Base-by-base conservation (phyloP, 2,888 invertebrate species). In the Agriopis aurantiaria region DNA sequence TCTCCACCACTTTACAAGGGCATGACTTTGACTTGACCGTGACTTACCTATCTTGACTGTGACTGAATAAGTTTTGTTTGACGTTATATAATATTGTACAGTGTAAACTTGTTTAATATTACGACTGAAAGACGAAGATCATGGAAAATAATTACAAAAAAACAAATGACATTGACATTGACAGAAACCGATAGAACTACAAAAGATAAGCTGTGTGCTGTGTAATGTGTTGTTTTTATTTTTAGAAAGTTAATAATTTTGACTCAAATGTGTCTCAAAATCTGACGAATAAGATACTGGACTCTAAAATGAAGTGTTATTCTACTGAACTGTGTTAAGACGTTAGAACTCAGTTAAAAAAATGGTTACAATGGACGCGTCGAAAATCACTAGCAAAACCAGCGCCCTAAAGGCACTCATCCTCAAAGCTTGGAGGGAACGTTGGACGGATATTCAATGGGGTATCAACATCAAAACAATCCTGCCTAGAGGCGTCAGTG, bases 401-500 rank as follows among this genome's bases (percentile, higher is more conserved):
- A 97, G 97, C 88, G 96, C 97, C 69, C 88, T 97, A 59, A 97
- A 97, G 90, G 97, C 97, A 69, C 92, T 98, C 41, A 94, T 98
- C 77, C 91, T 98, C 68, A 95, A 96, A 87, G 99, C 99, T 59
- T 99, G 99, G 99, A 95, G 98, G 80, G 99, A 99, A 91, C 95
- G 99, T 72, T 99, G 99, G 99, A 97, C 97, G 1, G 99, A 99
- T 88, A 96, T 98, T 56, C 98, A 98, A 90, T 99, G 99, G 99
- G 98, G 98, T 51, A 98, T 98, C 78, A 98, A 98, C 84, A 98
- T 99, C 67, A 99, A 99, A 95, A 97, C 97, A n/a, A 97, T 97
- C 76, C 90, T 97, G 71, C 98, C 98, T 0, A 94, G 98, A 85
- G 98, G 98, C n/a, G 98, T 98, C 1, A 98, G 97, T 84, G 98